phyloP scores from a whole-genome alignment of 2,888 invertebrate species.

The Hirtodrosophila cameraria region DNA sequence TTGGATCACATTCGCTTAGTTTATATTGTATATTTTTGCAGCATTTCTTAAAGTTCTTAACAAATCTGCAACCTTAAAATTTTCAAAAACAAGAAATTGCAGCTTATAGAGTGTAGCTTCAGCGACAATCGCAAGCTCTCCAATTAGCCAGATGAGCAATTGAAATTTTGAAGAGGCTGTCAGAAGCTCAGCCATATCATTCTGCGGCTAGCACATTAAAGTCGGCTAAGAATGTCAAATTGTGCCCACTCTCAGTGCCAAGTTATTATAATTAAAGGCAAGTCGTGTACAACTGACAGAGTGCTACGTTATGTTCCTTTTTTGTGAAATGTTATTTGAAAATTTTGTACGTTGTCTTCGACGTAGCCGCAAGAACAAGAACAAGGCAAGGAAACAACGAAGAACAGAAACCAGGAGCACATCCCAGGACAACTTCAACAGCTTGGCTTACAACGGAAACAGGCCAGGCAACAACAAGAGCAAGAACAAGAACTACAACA shows the following conservation, averaged over 20 bases:
- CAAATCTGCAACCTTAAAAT: no score
- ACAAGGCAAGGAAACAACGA: constrained; percentile 33
- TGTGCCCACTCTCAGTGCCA: constrained; percentile 18
- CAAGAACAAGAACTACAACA: constrained; percentile 30
- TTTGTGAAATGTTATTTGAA: constrained; percentile 64
- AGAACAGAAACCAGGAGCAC: constrained; percentile 36
- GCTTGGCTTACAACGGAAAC: constrained; percentile 75
- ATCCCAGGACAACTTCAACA: constrained; percentile 66
- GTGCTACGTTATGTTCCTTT: constrained; percentile 43
- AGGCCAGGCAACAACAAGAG: constrained; percentile 41
- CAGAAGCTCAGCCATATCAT: constrained; percentile 27
- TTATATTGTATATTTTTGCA: no score
- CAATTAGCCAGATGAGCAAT: constrained; percentile 51
- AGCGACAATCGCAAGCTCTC: constrained; percentile 22
- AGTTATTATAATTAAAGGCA: constrained; percentile 72
- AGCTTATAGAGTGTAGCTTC: constrained; percentile 1
- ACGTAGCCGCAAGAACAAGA: constrained; percentile 44
- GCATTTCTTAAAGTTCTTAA: neutral
- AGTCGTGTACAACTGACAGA: constrained; percentile 40
- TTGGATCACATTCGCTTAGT: no score
- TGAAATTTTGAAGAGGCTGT: constrained; percentile 37
- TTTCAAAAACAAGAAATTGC: neutral
- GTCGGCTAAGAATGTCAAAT: constrained; percentile 40
- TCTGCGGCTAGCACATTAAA: constrained; percentile 48
- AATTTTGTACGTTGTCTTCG: constrained; percentile 63